phyloP scores from a whole-genome alignment of 2,113 vertebrate genomes.

The Oceanodroma tethys region DNA sequence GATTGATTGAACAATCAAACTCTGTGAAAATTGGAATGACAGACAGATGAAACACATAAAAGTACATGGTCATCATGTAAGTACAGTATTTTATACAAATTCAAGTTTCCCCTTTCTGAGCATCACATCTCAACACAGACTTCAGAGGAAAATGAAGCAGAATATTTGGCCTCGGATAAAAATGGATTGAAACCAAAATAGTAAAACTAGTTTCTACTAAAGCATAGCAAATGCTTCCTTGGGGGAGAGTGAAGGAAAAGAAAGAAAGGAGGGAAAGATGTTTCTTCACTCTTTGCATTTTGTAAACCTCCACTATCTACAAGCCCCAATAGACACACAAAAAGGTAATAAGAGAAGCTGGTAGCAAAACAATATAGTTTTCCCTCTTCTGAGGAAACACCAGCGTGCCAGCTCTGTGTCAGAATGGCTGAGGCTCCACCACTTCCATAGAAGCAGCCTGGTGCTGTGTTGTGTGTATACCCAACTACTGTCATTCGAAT shows the following conservation, averaged over 20 bases:
- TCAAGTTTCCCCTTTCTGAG: neutral
- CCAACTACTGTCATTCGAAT: neutral
- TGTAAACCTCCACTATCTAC: neutral
- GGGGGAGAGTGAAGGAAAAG: neutral
- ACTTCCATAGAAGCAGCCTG: neutral
- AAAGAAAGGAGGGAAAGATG: neutral
- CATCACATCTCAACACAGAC: neutral
- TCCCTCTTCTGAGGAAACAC: neutral
- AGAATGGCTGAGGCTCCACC: neutral
- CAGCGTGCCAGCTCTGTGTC: neutral
- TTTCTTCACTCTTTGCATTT: neutral
- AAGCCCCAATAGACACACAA: neutral
- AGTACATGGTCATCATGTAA: neutral
- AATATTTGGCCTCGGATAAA: neutral
- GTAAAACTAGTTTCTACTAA: neutral
- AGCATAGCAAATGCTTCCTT: neutral
- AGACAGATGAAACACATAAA: neutral
- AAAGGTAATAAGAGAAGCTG: neutral
- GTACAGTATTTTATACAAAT: neutral
- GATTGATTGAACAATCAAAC: neutral
- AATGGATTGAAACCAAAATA: neutral
- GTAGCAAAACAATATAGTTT: neutral
- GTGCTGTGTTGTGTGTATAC: neutral
- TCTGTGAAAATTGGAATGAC: neutral
- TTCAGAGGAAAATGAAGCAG: neutral